A percentile compares a stretch with the other conserved stretches of the same genome.
Conservation (phyloP, 2,113 vertebrate species). For the Ifrita kowaldi region DNA sequence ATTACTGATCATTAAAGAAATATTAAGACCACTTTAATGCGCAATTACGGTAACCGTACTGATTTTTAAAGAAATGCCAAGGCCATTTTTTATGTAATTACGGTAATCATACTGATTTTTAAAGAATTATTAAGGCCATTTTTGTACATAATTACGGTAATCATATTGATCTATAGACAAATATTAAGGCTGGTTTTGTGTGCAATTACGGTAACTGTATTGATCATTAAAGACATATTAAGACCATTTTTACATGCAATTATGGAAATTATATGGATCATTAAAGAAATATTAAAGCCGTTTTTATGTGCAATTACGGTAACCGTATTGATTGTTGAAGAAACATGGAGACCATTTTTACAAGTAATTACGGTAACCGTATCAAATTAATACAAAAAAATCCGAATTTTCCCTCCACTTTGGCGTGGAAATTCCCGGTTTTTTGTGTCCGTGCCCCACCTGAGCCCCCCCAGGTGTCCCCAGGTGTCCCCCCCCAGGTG, state of each 20-base stretch:
- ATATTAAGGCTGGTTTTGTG: no score
- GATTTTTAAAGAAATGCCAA: no score
- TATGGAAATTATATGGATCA: background rate
- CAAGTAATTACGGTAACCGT: background rate
- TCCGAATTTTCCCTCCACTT: accelerated
- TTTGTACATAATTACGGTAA: no score
- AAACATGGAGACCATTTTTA: accelerated
- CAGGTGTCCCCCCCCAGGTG: background rate
- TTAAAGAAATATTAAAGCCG: accelerated
- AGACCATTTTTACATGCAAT: accelerated
- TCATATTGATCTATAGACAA: no score
- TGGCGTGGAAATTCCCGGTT: background rate
- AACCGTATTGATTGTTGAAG: no score
- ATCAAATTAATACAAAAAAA: background rate
- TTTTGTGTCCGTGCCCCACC: background rate
- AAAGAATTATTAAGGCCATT: no score
- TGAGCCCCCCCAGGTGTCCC: background rate
- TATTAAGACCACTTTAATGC: no score
- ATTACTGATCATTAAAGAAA: no score
- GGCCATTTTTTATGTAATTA: background rate
- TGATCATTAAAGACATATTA: no score
- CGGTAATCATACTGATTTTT: background rate
- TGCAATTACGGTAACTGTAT: no score
- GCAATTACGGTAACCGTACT: no score
- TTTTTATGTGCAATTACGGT: no score